Base-by-base conservation (phyloP, 2,797 vertebrate species). In the Basileuterus tristriatus region DNA sequence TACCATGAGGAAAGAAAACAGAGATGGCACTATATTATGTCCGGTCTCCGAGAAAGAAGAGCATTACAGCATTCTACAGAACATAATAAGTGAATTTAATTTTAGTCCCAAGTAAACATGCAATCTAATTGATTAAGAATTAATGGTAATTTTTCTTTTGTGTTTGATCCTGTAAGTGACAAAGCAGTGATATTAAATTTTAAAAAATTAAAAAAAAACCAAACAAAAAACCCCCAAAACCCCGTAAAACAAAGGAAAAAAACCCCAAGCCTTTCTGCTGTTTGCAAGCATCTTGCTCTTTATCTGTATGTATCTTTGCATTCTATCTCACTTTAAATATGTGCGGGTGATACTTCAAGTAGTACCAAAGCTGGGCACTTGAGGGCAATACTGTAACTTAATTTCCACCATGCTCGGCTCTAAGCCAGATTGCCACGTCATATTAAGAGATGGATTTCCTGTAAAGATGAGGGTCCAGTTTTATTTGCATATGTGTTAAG, bases 361-460 rank as follows among this genome's bases (percentile, higher is more conserved):
- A 96, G 72, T 96, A 95, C n/a, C 59, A 68, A 85, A 59, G 76
- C 13, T 9, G 32, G 64, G 90, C 98, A 94, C 97, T 88, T 96
- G 97, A 70, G 97, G 97, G 97, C 98, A 98, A 68, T 97, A 90
- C 36, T 78, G 82, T 68, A 96, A 94, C 47, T 77, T 52, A 44
- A 90, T 96, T 86, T 1, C 50, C 64, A 76, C 62, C 12, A 22
- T 6, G 24, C 16, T 46, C 4, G 21, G 34, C 63, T 58, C 16
- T 32, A 47, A 80, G 2, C 36, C 82, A 86, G 62, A 65, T 8
- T 3, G 27, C 15, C 53, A 32, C 3, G 27, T n/a, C 72, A 3
- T 11, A 12, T n/a, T 39, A 72, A 72, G 59, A 86, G 5, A 34
- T 2, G 0, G 23, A 53, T 82, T 76, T 78, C 44, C 63, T 30